Evolutionary conservation across 2,113 vertebrate genomes (phyloP), one percentile per base, ranked within the genome.

Genomic region (Caranx ignobilis): DNA sequence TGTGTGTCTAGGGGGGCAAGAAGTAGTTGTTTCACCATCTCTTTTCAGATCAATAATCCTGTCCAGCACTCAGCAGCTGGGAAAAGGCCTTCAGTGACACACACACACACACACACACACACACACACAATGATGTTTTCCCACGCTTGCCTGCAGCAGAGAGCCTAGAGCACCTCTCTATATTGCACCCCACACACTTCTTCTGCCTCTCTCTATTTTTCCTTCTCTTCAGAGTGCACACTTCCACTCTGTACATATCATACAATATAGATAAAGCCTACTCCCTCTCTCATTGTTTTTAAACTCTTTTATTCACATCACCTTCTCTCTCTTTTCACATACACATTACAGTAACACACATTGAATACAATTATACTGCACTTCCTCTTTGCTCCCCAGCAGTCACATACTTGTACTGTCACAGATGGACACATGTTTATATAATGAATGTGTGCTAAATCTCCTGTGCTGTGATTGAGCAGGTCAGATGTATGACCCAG

Each of bases 101-200:
- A 60, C 66, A 52, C 70, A 62, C 80, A 61, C 68, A 82, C 55
- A 75, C 75, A 75, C 70, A 62, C 76, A 63, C 69, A 70, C 68
- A 62, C 47, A 68, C 69, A 59, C 79, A 74, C 75, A 61, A 19
- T 52, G 45, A 70, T 74, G 70, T 59, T 85, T 79, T 83, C 87
- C 82, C 82, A 88, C 74, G 79, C 84, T 77, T 57, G 83, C 87
- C 79, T 86, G 76, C 89, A 89, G 88, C 85, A 84, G 50, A 90
- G 82, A 74, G 81, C 82, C 91, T 73, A 78, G 67, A 87, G 87
- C 84, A 80, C 74, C 84, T 88, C 83, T 83, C 74, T 61, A 54
- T 81, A 67, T 65, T 73, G 63, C 81, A 81, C 82, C 71, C 75
- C 70, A 77, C 87, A 79, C 80, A 74, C 69, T 84, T 79, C 63